Base-by-base conservation (phyloP, 1,140 invertebrate species). In the Halictus rubicundus region DNA sequence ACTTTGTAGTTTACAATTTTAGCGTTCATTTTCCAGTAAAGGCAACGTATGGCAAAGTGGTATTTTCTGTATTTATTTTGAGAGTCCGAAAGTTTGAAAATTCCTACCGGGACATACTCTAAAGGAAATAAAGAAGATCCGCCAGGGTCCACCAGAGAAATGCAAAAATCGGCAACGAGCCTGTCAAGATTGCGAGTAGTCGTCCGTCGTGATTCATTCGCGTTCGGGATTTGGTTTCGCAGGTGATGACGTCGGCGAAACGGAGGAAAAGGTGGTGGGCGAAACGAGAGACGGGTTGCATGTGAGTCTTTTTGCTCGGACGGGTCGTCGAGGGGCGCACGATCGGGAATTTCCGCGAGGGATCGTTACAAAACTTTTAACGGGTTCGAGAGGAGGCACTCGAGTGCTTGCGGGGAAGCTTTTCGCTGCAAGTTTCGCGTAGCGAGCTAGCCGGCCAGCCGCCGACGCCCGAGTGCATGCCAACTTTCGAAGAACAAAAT, bases 321-420 rank as follows among this genome's bases (percentile, higher is more conserved):
- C 27, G 32, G 32, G 57, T 77, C 57, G 63, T 76, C 61, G 74
- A 12, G 75, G 27, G 42, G 16, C 49, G 49, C 1, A 52, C 78
- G 86, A 87, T 89, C 87, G 87, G 85, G 85, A 88, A 87, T 89
- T 90, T 90, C 83, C 84, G 63, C 84, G 74, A 84, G 82, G 84
- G 87, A 87, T 90, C 87, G 89, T 89, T 89, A 87, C 81, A 86
- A 91, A 85, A 91, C 82, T 90, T 91, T 88, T 87, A 90, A 89
- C 88, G 85, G 85, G 81, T 88, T 89, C 79, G 87, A 88, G 89
- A 88, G 78, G 89, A 88, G 75, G 68, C 68, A 76, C 85, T 87
- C 84, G 81, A 86, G 72, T 63, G 70, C 49, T 66, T 37, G 74
- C 57, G 66, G 66, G 59, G 32, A 32, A 37, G 57, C 71, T 72